These are phyloP conservation scores for Bathynomus jamesi DNA, from an alignment of 1,140 invertebrate genomes.

Conservation along the genomic window DNA sequence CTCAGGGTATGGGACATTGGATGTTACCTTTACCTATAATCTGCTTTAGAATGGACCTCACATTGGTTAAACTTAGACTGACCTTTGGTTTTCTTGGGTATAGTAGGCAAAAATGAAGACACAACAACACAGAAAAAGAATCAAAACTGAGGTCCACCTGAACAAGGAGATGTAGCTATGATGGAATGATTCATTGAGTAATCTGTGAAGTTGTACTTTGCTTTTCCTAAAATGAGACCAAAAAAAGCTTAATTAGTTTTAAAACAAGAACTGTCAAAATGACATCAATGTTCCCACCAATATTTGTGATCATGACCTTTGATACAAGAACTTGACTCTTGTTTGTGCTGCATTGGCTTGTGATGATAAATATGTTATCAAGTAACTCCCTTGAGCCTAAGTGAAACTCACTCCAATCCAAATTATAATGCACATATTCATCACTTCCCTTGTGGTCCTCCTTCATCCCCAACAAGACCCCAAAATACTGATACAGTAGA, in stretches of 20 bases:
- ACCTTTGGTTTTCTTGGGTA: not conserved
- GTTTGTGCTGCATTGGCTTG: not conserved
- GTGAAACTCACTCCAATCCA: no score
- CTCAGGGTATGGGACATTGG: not conserved
- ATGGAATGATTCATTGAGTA: not conserved
- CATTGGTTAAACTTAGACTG: not conserved
- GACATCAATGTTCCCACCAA: not conserved
- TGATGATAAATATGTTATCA: no score
- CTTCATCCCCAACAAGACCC: no score
- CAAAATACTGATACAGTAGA: no score
- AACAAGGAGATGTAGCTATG: not conserved
- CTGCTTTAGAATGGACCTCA: not conserved
- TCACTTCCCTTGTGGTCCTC: no score
- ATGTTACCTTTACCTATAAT: no score
- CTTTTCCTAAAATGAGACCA: not conserved
- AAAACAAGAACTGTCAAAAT: not conserved
- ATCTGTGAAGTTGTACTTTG: not conserved
- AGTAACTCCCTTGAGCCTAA: no score
- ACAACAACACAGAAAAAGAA: not conserved
- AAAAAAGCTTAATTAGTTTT: not conserved
- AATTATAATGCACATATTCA: no score
- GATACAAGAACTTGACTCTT: not conserved
- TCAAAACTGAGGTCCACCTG: not conserved
- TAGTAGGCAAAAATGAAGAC: not conserved
- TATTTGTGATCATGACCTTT: not conserved